These are phyloP conservation scores for Tenebrio molitor DNA, from an alignment of 1,140 invertebrate species.

Conservation along the genomic window DNA sequence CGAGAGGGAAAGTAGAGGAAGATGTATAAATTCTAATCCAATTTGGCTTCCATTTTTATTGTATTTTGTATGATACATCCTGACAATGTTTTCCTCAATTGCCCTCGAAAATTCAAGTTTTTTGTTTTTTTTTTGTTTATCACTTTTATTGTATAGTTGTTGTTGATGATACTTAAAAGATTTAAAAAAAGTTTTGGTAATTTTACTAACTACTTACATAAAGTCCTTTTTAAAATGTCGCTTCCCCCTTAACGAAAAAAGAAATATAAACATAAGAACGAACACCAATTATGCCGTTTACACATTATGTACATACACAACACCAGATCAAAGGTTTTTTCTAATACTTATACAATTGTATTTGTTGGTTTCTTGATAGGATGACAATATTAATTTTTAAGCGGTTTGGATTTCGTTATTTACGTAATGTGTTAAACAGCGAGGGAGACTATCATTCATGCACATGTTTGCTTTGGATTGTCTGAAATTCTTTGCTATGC, in stretches of 20 bases:
- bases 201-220: slow-evolving; percentile 38
- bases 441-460: slow-evolving; percentile 34
- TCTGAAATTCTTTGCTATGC: slow-evolving; percentile 53
- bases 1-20: slow-evolving; percentile 49
- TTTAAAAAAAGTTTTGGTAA: slow-evolving; percentile 48
- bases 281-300: slow-evolving; percentile 36
- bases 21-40: slow-evolving; percentile 55
- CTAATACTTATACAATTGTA: neutral
- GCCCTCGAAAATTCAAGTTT: slow-evolving; percentile 33
- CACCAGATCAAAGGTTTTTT: neutral
- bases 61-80: slow-evolving; percentile 53
- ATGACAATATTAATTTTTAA: slow-evolving; percentile 25
- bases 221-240: slow-evolving; percentile 50
- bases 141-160: slow-evolving; percentile 61
- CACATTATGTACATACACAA: slow-evolving; percentile 23
- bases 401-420: slow-evolving; percentile 8
- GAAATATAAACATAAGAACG: slow-evolving; percentile 12
- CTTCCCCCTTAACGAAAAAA: slow-evolving; percentile 29
- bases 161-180: slow-evolving; percentile 61
- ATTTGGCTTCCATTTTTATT: slow-evolving; percentile 63
- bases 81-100: slow-evolving; percentile 57
- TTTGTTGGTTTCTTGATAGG: neutral
- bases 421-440: slow-evolving; percentile 33
- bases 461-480: slow-evolving; percentile 24
- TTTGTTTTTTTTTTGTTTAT: slow-evolving; percentile 50